Percentiles rank a stretch among this genome's conserved stretches.
These are phyloP conservation scores for Drosophila nikananu DNA, from an alignment of 1,140 invertebrate species.

Conservation along the genomic window DNA sequence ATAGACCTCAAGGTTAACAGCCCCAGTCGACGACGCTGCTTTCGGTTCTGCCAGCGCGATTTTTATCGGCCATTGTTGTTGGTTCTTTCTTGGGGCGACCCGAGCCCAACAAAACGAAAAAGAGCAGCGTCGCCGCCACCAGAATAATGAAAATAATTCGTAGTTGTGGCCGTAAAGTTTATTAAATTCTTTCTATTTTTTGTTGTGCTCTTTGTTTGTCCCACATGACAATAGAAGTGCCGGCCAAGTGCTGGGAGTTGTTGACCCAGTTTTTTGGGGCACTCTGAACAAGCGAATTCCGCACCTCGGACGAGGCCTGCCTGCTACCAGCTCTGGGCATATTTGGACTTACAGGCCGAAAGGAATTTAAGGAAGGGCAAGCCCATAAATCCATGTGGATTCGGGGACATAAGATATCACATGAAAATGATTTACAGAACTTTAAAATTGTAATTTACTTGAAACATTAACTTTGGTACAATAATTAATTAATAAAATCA, in stretches of 20 bases:
- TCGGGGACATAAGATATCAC: background rate
- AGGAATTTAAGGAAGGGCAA: conserved; percentile 29
- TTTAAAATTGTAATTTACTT: background rate
- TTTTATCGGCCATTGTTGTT: conserved; percentile 73
- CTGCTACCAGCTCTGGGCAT: background rate
- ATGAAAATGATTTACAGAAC: conserved; percentile 5
- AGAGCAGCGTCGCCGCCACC: conserved; percentile 32
- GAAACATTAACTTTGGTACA: accelerated
- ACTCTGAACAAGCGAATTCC: conserved; percentile 39
- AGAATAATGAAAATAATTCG: conserved; percentile 80
- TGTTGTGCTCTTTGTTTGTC: conserved; percentile 23
- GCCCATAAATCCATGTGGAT: conserved; percentile 17
- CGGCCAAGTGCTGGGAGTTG: conserved; percentile 47
- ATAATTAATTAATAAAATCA: background rate
- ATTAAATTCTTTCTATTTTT: conserved; percentile 69
- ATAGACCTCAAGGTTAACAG: conserved; percentile 83
- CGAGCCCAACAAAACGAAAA: conserved; percentile 25
- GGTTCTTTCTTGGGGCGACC: conserved; percentile 35
- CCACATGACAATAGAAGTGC: conserved; percentile 52
- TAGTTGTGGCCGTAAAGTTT: conserved; percentile 75
- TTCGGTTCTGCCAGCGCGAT: conserved; percentile 61
- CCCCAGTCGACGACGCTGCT: conserved; percentile 47
- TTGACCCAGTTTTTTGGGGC: conserved; percentile 61
- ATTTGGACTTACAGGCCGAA: conserved; percentile 23
- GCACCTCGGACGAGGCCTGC: conserved; percentile 18